Conservation (phyloP, 2,797 vertebrate species). For the Rhinatrema bivittatum region DNA sequence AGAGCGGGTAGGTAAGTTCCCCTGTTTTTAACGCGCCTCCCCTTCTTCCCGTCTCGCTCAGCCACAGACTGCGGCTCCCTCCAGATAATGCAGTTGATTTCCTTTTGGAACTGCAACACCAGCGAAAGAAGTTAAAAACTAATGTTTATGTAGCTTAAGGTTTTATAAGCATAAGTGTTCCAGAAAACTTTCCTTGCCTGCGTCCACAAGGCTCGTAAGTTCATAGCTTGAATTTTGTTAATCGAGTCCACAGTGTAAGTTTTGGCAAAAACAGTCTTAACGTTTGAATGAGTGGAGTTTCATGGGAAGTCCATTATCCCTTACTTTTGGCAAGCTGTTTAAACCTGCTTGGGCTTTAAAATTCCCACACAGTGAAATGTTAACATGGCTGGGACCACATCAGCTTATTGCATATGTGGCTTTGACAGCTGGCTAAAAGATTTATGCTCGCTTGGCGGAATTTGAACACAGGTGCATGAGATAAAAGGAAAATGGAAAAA, state of each 20-base stretch:
- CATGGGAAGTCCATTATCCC: slow-evolving; percentile 28
- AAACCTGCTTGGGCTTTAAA: slow-evolving; percentile 39
- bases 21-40: too few relatives aligned
- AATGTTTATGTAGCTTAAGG: background rate
- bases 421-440: slow-evolving; percentile 59
- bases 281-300: slow-evolving; percentile 29
- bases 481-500: slow-evolving; percentile 53
- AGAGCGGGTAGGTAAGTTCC: too few relatives aligned
- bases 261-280: slow-evolving; percentile 25
- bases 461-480: slow-evolving; percentile 63
- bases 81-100: too few relatives aligned
- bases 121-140: too few relatives aligned
- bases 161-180: background rate
- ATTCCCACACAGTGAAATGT: slow-evolving; percentile 36
- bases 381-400: slow-evolving; percentile 38
- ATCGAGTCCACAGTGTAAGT: slow-evolving; percentile 7
- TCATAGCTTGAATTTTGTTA: slow-evolving; percentile 15
- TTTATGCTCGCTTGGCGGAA: slow-evolving; percentile 56
- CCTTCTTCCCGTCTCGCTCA: too few relatives aligned
- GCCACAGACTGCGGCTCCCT: too few relatives aligned
- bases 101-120: too few relatives aligned
- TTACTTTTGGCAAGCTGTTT: slow-evolving; percentile 33
- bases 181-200: background rate
- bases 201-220: background rate
- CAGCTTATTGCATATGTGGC: slow-evolving; percentile 50